phyloP scores from a whole-genome alignment of 1,140 invertebrate genomes.

The Trissolcus basalis region DNA sequence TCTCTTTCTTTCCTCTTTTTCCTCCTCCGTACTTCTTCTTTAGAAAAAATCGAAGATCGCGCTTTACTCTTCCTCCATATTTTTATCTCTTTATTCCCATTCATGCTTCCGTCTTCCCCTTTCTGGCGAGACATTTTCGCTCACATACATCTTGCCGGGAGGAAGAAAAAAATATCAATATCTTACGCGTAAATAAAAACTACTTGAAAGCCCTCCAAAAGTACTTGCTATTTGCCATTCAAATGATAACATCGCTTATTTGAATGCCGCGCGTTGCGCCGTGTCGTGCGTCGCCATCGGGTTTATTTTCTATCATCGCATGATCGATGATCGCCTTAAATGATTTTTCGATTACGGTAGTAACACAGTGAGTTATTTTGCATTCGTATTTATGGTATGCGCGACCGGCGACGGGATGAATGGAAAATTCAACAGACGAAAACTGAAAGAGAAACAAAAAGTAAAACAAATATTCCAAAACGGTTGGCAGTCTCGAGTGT shows the following conservation, averaged over 20 bases:
- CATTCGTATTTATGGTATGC: too few species aligned
- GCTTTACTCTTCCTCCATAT: too few species aligned
- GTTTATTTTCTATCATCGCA: neutral
- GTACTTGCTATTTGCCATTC: conserved; percentile 46
- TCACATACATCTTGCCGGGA: neutral
- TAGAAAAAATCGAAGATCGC: too few species aligned
- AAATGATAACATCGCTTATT: conserved; percentile 37
- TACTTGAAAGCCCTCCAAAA: conserved; percentile 47
- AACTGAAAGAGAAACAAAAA: too few species aligned
- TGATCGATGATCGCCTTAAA: too few species aligned
- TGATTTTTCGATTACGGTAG: too few species aligned
- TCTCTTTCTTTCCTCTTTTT: too few species aligned
- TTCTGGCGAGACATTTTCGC: conserved; percentile 32
- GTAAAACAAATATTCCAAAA: too few species aligned
- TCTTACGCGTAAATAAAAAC: conserved; percentile 26
- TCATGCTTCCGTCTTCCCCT: neutral
- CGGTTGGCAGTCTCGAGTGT: neutral
- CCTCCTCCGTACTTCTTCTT: too few species aligned
- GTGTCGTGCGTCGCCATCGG: conserved; percentile 4
- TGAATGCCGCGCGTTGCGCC: conserved; percentile 29
- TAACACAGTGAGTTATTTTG: too few species aligned
- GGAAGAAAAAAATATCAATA: conserved; percentile 37
- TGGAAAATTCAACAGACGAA: too few species aligned
- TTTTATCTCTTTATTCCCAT: conserved; percentile 11
- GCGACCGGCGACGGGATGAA: too few species aligned